These are phyloP conservation scores for Meghimatium bilineatum DNA, from an alignment of 2,888 invertebrate genomes.

Conservation along the genomic window DNA sequence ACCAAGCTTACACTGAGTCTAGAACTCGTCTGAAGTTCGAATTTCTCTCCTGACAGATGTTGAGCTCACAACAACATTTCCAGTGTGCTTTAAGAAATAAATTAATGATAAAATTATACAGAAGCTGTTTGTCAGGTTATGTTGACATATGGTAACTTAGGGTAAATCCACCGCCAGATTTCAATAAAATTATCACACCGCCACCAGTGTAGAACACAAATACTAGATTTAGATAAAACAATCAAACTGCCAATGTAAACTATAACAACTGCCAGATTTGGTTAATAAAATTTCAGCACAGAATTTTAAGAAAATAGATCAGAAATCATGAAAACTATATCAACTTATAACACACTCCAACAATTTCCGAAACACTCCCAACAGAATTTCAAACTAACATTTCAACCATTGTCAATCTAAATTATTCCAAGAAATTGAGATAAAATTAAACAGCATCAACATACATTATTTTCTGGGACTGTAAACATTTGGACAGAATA, in stretches of 20 bases:
- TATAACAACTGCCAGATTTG: neutral
- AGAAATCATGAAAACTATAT: neutral
- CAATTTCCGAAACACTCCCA: too few relatives aligned
- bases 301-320: too few relatives aligned
- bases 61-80: slow-evolving; percentile 20
- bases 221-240: neutral
- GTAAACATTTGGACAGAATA: too few relatives aligned
- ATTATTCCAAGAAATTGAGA: too few relatives aligned
- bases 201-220: neutral
- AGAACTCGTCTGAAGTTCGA: neutral
- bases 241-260: neutral
- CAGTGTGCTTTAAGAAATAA: slow-evolving; percentile 7
- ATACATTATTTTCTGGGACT: too few relatives aligned
- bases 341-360: neutral
- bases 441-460: too few relatives aligned
- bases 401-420: too few relatives aligned
- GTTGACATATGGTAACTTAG: neutral
- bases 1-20: neutral
- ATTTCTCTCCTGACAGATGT: slow-evolving; percentile 34
- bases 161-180: neutral
- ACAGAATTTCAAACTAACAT: too few relatives aligned
- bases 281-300: neutral
- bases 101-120: neutral
- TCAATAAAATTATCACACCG: neutral
- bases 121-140: neutral